A percentile compares a stretch with the other conserved stretches of the same genome.
Evolutionary conservation across 1,140 invertebrate genomes (phyloP).

Genomic region (Cyphomyrmex costatus): DNA sequence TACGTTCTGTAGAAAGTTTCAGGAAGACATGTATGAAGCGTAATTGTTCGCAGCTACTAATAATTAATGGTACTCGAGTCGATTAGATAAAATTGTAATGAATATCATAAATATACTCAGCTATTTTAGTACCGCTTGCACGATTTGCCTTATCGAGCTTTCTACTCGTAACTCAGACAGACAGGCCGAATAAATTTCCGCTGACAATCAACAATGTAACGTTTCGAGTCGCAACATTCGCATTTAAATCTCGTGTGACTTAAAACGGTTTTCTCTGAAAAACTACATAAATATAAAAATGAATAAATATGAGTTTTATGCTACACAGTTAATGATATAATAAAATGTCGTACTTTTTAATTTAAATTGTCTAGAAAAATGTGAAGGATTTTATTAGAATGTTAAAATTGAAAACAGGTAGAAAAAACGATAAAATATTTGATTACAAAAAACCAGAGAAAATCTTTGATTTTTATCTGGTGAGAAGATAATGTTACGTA

Average conservation of each 20-base stretch:
- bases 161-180: conserved; percentile 75
- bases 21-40: conserved; percentile 66
- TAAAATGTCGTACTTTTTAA: not conserved
- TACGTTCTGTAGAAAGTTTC: conserved; percentile 67
- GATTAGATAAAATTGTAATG: conserved; percentile 76
- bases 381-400: not conserved
- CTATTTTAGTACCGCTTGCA: conserved; percentile 67
- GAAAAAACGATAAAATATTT: not conserved
- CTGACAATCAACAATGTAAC: conserved; percentile 70
- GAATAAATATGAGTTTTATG: not conserved
- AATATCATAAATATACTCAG: conserved; percentile 74
- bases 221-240: conserved; percentile 28
- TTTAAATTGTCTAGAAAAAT: conserved; percentile 22
- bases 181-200: conserved; percentile 69
- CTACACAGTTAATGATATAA: not conserved
- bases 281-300: not conserved
- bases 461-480: conserved; percentile 2
- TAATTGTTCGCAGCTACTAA: conserved; percentile 75
- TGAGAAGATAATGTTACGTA: conserved; percentile 2
- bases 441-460: not conserved
- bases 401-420: not conserved
- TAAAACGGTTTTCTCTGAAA: not conserved
- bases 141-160: conserved; percentile 74
- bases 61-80: conserved; percentile 68
- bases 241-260: conserved; percentile 20